Conservation (phyloP, 1,140 invertebrate genomes). For the Artemia franciscana region DNA sequence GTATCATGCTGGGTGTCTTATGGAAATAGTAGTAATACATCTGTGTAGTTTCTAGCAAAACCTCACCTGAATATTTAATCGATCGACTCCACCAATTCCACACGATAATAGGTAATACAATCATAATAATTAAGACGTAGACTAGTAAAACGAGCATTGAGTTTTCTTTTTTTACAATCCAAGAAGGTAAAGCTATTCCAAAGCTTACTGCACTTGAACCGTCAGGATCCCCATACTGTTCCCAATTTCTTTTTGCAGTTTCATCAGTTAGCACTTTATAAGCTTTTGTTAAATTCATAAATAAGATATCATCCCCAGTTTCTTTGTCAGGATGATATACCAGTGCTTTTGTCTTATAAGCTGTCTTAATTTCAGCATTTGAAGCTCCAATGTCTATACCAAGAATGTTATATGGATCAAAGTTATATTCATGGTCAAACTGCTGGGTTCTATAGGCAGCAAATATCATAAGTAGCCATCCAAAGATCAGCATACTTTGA, state of each 20-base stretch:
- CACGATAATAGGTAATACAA: conserved; percentile 73
- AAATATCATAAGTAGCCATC: conserved; percentile 66
- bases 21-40: conserved; percentile 89
- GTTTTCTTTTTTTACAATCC: conserved; percentile 99
- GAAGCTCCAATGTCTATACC: conserved; percentile 60
- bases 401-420: conserved; percentile 94
- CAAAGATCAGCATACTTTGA: conserved; percentile 40
- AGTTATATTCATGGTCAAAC: conserved; percentile 95
- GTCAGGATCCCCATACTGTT: conserved; percentile 98
- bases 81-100: conserved; percentile 96
- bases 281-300: conserved; percentile 88
- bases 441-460: conserved; percentile 88
- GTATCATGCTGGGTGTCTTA: conserved; percentile 78
- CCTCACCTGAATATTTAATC: conserved; percentile 85
- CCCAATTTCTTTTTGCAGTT: conserved; percentile 88
- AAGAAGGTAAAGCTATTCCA: conserved; percentile 95
- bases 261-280: conserved; percentile 77
- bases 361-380: conserved; percentile 73
- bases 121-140: conserved; percentile 93
- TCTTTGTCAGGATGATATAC: conserved; percentile 93
- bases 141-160: conserved; percentile 82
- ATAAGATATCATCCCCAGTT: conserved; percentile 86
- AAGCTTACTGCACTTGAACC: conserved; percentile 95
- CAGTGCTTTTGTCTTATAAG: conserved; percentile 76
- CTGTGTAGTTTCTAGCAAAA: conserved; percentile 79